Conservation (phyloP, 2,888 invertebrate genomes). For the Disparrhopalites patrizii region DNA sequence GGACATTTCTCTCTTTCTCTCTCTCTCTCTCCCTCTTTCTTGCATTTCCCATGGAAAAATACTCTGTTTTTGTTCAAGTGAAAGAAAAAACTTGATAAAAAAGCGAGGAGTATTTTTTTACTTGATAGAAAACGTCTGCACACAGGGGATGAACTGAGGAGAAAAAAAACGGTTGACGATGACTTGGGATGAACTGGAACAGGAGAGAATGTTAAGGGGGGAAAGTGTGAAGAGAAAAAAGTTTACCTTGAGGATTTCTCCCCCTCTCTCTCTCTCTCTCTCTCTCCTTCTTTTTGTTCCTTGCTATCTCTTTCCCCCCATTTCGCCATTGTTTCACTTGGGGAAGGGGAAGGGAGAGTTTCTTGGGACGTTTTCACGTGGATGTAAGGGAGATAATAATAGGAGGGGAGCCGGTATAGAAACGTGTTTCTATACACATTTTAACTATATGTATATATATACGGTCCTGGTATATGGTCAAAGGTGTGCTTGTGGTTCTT, state of each 20-base stretch:
- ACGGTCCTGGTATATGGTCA: too few species aligned
- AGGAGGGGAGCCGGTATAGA: too few species aligned
- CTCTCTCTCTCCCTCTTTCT: background rate
- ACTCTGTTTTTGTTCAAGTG: conserved; percentile 32
- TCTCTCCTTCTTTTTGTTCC: background rate
- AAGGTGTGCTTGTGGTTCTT: too few species aligned
- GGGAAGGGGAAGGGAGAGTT: background rate
- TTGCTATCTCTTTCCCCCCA: background rate
- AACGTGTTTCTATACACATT: too few species aligned
- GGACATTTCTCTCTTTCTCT: background rate
- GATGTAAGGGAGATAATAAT: too few species aligned
- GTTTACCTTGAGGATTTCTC: conserved; percentile 22
- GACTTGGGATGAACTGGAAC: conserved; percentile 9
- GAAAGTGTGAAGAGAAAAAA: conserved; percentile 19
- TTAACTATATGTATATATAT: too few species aligned
- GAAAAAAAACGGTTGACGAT: conserved; percentile 20
- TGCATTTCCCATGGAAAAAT: conserved; percentile 6
- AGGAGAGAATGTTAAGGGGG: conserved; percentile 15
- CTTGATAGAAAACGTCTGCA: conserved; percentile 13
- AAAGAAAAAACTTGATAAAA: conserved; percentile 31
- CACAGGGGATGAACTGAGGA: too few species aligned
- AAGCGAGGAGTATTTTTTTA: conserved; percentile 21
- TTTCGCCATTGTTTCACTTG: background rate
- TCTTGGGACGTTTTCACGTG: background rate
- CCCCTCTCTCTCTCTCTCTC: background rate